A percentile compares a stretch with the other conserved stretches of the same genome.
Conservation (phyloP, 2,113 vertebrate genomes). For the Chaetura pelagica region DNA sequence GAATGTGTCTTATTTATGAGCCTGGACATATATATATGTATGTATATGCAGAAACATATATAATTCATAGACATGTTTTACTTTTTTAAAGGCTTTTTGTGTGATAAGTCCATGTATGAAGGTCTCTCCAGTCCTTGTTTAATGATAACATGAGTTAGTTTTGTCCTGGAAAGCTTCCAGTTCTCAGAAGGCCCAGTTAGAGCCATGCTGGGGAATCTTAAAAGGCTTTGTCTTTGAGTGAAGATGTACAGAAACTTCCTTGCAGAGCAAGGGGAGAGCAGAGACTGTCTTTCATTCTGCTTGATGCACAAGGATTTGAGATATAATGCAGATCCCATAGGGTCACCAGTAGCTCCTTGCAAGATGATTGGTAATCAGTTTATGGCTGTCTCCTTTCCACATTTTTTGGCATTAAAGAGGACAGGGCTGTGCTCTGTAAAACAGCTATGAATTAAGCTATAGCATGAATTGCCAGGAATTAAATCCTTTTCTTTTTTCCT, state of each 20-base stretch:
- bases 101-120: not conserved
- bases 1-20: conserved; percentile 7
- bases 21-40: not conserved
- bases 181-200: not conserved
- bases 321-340: not conserved
- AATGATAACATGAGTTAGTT: not conserved
- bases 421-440: not conserved
- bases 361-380: not conserved
- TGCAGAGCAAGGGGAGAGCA: accelerated
- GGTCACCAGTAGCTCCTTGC: not conserved
- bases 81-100: not conserved
- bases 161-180: not conserved
- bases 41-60: not conserved
- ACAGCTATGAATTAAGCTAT: not conserved
- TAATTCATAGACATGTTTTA: not conserved
- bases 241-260: not conserved
- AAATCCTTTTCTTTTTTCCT: not conserved
- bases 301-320: not conserved
- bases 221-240: not conserved
- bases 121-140: not conserved
- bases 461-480: not conserved
- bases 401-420: not conserved
- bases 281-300: not conserved
- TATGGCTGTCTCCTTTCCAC: not conserved
- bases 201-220: not conserved